Conservation (phyloP, 2,797 vertebrate genomes). For the Pangasius sanitwongsei region DNA sequence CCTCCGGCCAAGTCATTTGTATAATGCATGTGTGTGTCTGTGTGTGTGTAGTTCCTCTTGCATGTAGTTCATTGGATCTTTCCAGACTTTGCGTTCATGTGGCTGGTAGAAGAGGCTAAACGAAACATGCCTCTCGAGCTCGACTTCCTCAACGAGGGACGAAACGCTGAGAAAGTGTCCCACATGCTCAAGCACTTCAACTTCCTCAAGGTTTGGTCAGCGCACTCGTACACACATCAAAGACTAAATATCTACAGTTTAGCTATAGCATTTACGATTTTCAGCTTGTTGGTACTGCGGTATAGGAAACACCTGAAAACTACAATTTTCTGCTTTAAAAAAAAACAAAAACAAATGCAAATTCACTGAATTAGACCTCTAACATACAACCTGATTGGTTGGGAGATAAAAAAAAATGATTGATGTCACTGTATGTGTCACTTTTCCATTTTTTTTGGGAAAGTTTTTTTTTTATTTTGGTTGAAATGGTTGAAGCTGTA, state of each 20-base stretch:
- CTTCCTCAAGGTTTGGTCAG: constrained; percentile 85
- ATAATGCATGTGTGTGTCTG: neutral
- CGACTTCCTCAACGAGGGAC: constrained; percentile 94
- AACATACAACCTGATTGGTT: neutral
- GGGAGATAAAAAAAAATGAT: neutral
- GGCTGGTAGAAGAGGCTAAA: constrained; percentile 97
- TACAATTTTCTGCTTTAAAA: neutral
- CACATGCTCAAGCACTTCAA: constrained; percentile 83
- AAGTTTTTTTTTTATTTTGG: too few relatives aligned
- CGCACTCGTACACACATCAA: neutral
- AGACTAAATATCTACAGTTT: neutral
- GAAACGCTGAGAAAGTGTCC: constrained; percentile 89
- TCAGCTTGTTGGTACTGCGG: neutral
- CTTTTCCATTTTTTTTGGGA: neutral
- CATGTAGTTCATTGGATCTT: constrained; percentile 88
- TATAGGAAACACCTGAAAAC: neutral
- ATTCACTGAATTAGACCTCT: neutral
- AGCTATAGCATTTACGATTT: neutral
- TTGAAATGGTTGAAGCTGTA: too few relatives aligned
- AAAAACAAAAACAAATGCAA: neutral
- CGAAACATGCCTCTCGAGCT: constrained; percentile 94
- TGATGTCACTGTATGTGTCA: neutral
- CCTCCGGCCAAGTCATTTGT: neutral
- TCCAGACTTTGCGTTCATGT: constrained; percentile 96
- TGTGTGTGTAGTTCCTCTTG: constrained; percentile 79